Conservation (phyloP, 2,888 invertebrate genomes). For the Drosophila suboccidentalis region DNA sequence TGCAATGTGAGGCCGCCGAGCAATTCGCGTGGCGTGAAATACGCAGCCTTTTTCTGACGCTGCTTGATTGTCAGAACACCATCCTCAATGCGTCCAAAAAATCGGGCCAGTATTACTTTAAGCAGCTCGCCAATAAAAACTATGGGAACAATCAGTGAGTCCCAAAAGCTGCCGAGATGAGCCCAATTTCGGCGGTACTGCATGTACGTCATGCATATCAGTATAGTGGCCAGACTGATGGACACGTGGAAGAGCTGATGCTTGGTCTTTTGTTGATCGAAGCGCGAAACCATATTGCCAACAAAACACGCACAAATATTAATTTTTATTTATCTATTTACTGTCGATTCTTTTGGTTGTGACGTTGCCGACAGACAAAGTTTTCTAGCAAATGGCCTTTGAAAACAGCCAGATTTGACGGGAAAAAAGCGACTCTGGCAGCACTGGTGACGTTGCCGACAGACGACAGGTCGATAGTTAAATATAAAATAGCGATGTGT, state of each 20-base stretch:
- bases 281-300: slow-evolving; percentile 80
- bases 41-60: slow-evolving; percentile 79
- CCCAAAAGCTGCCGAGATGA: slow-evolving; percentile 84
- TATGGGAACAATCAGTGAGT: slow-evolving; percentile 84
- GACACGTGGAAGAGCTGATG: slow-evolving; percentile 85
- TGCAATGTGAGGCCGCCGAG: slow-evolving; percentile 82
- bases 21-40: slow-evolving; percentile 82
- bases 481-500: slow-evolving; percentile 17
- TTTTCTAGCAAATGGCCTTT: too few species aligned
- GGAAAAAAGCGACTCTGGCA: too few species aligned
- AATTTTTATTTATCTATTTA: slow-evolving; percentile 51
- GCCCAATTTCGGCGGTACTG: slow-evolving; percentile 83
- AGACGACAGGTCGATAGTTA: slow-evolving; percentile 23
- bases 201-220: slow-evolving; percentile 84
- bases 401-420: too few species aligned
- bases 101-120: slow-evolving; percentile 82
- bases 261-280: slow-evolving; percentile 84
- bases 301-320: slow-evolving; percentile 8
- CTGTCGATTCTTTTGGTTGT: slow-evolving; percentile 35
- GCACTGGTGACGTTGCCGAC: slow-evolving; percentile 26
- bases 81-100: slow-evolving; percentile 80
- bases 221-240: slow-evolving; percentile 83
- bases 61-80: slow-evolving; percentile 77
- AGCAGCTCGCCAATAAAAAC: slow-evolving; percentile 83
- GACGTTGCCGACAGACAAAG: slow-evolving; percentile 10